Percentiles rank a stretch among this genome's conserved stretches.
These are phyloP conservation scores for Ichneumoninae sp. DNA, from an alignment of 2,888 invertebrate species.

Conservation along the genomic window DNA sequence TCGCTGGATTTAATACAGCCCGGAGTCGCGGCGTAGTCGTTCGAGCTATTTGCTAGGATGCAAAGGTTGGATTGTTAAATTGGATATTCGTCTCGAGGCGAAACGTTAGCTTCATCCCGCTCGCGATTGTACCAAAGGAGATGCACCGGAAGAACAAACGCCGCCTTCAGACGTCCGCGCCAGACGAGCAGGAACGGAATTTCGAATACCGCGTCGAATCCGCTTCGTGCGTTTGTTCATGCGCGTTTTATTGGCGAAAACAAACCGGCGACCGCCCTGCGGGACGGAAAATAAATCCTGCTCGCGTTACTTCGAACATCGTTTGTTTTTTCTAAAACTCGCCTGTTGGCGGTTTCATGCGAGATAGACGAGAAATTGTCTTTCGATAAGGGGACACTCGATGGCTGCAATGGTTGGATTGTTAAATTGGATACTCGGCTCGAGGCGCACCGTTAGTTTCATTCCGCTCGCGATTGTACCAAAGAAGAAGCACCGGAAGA, in stretches of 20 bases:
- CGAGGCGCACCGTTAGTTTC: constrained; percentile 34
- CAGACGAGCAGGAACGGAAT: neutral
- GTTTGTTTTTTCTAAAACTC: neutral
- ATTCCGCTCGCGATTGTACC: neutral
- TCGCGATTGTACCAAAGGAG: neutral
- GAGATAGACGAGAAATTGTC: neutral
- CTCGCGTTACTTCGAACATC: neutral
- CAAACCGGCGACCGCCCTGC: neutral
- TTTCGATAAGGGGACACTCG: neutral
- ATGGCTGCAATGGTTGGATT: neutral
- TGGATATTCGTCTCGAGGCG: constrained; percentile 58
- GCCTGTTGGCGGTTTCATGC: neutral
- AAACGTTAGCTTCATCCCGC: constrained; percentile 19
- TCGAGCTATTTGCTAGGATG: neutral
- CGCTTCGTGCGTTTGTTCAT: neutral
- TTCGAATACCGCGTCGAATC: neutral
- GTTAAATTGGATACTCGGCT: constrained; percentile 59
- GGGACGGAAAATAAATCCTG: neutral
- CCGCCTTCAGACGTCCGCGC: neutral
- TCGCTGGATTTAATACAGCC: constrained; percentile 67
- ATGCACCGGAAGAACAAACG: constrained; percentile 4
- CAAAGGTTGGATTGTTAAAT: constrained; percentile 55
- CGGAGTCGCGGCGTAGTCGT: neutral
- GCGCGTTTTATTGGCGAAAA: neutral
- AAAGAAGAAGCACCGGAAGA: constrained; percentile 8